Conservation (phyloP, 2,797 vertebrate genomes). For the Coendou prehensilis region DNA sequence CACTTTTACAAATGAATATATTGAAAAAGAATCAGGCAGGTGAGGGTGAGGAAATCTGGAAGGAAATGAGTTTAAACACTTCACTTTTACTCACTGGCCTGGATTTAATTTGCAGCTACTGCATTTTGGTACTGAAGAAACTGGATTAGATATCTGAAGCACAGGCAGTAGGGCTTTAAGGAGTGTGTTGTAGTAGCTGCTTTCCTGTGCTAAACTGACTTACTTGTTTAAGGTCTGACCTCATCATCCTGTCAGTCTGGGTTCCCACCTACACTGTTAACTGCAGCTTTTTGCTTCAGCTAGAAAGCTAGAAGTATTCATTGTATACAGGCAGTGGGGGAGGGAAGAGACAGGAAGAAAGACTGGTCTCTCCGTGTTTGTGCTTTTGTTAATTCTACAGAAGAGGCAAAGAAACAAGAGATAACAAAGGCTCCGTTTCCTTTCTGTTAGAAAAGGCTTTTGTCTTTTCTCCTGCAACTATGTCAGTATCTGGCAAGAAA, state of each 20-base stretch:
- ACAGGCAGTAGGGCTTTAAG: constrained; percentile 61
- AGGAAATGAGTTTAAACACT: constrained; percentile 76
- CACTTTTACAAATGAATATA: constrained; percentile 62
- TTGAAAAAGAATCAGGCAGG: constrained; percentile 16
- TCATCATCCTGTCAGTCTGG: constrained; percentile 94
- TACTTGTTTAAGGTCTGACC: constrained; percentile 96
- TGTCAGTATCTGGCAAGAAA: constrained; percentile 98
- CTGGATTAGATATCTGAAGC: constrained; percentile 87
- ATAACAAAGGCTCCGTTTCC: constrained; percentile 90
- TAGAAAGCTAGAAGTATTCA: constrained; percentile 89
- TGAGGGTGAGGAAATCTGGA: background rate
- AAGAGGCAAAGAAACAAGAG: constrained; percentile 89
- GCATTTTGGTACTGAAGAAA: constrained; percentile 85
- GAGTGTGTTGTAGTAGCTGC: constrained; percentile 88
- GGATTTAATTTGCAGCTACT: constrained; percentile 85
- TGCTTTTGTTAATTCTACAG: constrained; percentile 87
- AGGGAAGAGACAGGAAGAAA: constrained; percentile 73
- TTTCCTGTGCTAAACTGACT: constrained; percentile 93
- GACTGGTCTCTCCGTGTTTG: constrained; percentile 68
- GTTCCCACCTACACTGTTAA: constrained; percentile 91
- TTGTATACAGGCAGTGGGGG: constrained; percentile 65
- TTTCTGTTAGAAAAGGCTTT: constrained; percentile 85
- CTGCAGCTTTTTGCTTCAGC: constrained; percentile 86
- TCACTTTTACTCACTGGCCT: constrained; percentile 87
- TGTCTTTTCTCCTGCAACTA: constrained; percentile 84